Percentiles rank a stretch among this genome's conserved stretches.
Evolutionary conservation across 1,140 invertebrate genomes (phyloP).

Genomic region (Ceratosolen fusciceps): DNA sequence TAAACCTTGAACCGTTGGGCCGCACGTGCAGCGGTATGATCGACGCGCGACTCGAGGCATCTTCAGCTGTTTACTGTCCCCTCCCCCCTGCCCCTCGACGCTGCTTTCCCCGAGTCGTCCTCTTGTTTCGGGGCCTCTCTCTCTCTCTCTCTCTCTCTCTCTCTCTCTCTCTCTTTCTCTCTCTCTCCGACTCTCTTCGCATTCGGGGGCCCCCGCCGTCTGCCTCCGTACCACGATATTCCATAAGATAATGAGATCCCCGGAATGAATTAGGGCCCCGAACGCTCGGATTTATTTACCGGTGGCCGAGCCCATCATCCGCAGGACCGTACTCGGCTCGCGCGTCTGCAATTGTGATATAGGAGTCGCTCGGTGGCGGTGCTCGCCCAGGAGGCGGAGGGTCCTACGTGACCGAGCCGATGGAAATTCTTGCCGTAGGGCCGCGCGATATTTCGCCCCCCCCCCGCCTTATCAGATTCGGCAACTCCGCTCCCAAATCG

Average conservation of each 20-base stretch:
- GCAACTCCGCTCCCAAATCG: background rate
- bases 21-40: conserved; percentile 48
- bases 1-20: conserved; percentile 56
- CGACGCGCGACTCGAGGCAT: conserved; percentile 58
- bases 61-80: conserved; percentile 61
- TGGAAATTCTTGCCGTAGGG: background rate
- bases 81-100: too few species aligned
- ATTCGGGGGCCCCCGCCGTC: conserved; percentile 36
- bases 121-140: background rate
- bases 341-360: background rate
- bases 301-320: background rate
- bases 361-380: background rate
- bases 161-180: background rate
- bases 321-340: background rate
- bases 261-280: conserved; percentile 40
- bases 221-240: conserved; percentile 51
- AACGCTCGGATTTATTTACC: conserved; percentile 39
- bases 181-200: background rate
- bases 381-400: too few species aligned
- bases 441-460: background rate
- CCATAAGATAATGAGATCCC: conserved; percentile 38
- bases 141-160: background rate
- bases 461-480: background rate
- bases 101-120: conserved; percentile 51
- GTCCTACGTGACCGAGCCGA: background rate